These are phyloP conservation scores for Pogoniulus pusillus DNA, from an alignment of 2,797 vertebrate species.

Conservation along the genomic window DNA sequence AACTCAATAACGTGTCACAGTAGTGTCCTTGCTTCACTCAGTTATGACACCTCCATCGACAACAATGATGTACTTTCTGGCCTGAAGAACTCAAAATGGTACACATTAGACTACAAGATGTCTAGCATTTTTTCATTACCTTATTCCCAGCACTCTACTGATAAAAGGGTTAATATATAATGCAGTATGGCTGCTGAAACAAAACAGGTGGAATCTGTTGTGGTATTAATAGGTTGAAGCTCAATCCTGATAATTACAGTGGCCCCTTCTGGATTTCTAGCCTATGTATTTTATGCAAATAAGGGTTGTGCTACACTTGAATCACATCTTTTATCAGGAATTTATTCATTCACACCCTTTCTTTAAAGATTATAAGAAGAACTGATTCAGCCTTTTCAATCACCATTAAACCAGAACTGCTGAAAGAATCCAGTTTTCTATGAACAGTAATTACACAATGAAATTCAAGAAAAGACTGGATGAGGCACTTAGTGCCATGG, in stretches of 20 bases:
- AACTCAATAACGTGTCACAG: neutral
- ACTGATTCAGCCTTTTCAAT: constrained; percentile 7
- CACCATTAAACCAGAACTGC: neutral
- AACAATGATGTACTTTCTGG: neutral
- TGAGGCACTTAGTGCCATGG: too few species aligned
- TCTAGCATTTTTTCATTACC: neutral
- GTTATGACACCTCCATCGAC: neutral
- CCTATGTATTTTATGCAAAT: neutral
- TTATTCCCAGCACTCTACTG: neutral
- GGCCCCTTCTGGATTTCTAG: neutral
- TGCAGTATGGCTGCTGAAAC: neutral
- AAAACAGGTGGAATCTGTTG: neutral
- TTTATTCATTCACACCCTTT: neutral
- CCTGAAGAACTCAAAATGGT: neutral
- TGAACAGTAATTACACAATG: neutral
- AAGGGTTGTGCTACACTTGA: neutral
- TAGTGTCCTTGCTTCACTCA: accelerated
- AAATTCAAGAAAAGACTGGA: too few species aligned
- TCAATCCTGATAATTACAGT: neutral
- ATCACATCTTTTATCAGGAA: neutral
- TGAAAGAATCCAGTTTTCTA: constrained; percentile 29
- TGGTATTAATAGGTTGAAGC: neutral
- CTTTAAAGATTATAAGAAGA: constrained; percentile 4
- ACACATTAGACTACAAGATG: neutral
- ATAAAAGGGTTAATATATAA: neutral